These are phyloP conservation scores for Microhierax caerulescens DNA, from an alignment of 2,797 vertebrate species.

Conservation along the genomic window DNA sequence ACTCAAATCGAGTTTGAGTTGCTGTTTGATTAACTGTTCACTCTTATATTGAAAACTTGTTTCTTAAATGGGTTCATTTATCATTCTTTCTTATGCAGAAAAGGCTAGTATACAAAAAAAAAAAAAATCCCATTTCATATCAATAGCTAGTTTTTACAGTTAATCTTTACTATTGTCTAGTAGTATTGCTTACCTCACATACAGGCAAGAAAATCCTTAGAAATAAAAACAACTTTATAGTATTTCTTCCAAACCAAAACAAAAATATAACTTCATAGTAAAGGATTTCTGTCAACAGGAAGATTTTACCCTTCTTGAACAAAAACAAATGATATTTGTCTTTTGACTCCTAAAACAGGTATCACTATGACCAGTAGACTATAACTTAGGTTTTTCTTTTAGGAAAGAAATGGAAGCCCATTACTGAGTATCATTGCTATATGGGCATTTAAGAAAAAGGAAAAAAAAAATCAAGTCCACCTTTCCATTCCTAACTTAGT, in stretches of 20 bases:
- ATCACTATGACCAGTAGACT: neutral
- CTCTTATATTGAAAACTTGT: neutral
- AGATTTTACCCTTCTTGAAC: neutral
- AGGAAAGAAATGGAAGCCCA: neutral
- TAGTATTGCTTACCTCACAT: neutral
- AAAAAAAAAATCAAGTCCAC: neutral
- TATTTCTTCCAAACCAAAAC: neutral
- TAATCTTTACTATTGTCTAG: neutral
- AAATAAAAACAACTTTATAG: neutral
- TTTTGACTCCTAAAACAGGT: neutral
- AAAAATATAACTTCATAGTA: neutral
- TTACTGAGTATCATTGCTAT: neutral
- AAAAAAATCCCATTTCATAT: neutral
- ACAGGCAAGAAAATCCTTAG: neutral
- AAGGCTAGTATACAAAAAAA: neutral
- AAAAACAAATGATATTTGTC: neutral
- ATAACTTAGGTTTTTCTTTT: neutral
- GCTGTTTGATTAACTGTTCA: neutral
- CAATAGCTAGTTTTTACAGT: neutral
- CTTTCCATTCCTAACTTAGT: neutral
- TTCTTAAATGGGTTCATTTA: neutral
- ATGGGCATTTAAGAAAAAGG: neutral
- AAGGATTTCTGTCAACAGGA: neutral
- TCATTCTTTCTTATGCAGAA: neutral
- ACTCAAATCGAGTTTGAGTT: neutral